Evolutionary conservation across 2,797 vertebrate species (phyloP), one percentile per base, ranked within the genome.

Genomic region (Gila robusta): DNA sequence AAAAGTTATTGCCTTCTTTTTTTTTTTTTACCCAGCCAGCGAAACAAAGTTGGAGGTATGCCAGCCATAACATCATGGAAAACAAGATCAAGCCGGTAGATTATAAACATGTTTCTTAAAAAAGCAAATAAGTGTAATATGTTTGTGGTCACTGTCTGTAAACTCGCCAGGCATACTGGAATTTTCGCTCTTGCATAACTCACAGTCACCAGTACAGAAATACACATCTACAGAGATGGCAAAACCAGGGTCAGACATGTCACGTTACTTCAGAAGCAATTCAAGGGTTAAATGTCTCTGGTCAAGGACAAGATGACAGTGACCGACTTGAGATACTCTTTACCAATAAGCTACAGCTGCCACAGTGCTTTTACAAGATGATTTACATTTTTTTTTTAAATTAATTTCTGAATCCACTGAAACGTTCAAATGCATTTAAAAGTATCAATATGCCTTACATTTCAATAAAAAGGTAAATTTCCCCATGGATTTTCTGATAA

Each of bases 21-120:
- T 74, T 9, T 56, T 52, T 64, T 77, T 87, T 87, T 87, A 72
- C 23, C 26, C 54, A 54, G n/a, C 17, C 44, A 37, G 21, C 41
- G 32, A 82, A 79, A 79, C 59, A 66, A 67, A 66, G 64, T 74
- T 87, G 84, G 79, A 84, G 41, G 56, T 44, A 54, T 1, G 77
- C 70, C 72, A 88, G 59, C n/a, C 59, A 54, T 9, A 82, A 87
- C 56, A 82, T 78, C 84, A 62, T 71, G 79, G 76, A 78, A 82
- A 78, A 70, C 74, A 85, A 79, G 66, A 71, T 70, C 19, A 67
- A 70, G 35, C 23, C 74, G 56, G n/a, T 44, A 84, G 83, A 78
- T 84, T 84, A 70, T 78, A 78, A 84, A 78, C 83, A 84, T 84
- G 73, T 69, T 78, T 70, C 73, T 41, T 17, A 23, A 84, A 72